Conservation (phyloP, 2,113 vertebrate species). For the Perognathus longimembris region DNA sequence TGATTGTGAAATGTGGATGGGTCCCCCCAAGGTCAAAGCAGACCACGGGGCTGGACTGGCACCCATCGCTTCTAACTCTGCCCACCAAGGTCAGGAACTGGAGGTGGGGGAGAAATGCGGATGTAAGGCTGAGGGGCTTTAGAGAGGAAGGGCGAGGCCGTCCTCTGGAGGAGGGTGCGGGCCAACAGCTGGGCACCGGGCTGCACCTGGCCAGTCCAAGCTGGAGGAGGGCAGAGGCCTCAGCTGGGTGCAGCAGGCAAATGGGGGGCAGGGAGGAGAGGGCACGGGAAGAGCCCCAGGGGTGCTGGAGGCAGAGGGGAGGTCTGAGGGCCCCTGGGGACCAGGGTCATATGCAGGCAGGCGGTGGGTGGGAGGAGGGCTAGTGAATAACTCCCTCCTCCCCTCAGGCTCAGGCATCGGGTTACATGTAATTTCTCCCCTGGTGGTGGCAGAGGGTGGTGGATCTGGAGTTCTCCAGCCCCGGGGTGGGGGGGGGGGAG, state of each 20-base stretch:
- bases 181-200: constrained; percentile 31
- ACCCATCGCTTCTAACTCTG: background rate
- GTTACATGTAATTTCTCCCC: constrained; percentile 17
- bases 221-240: constrained; percentile 41
- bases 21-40: background rate
- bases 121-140: constrained; percentile 47
- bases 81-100: background rate
- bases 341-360: background rate
- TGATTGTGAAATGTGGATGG: no score
- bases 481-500: no score
- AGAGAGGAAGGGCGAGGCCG: background rate
- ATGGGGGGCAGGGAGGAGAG: background rate
- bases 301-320: background rate
- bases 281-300: constrained; percentile 2
- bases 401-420: constrained; percentile 3
- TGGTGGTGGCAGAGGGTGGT: background rate
- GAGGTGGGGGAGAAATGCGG: background rate
- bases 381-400: background rate
- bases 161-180: background rate
- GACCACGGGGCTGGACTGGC: no score
- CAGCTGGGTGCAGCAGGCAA: background rate
- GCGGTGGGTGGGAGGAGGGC: background rate
- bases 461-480: background rate
- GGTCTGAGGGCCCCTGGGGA: background rate
- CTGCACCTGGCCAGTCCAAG: constrained; percentile 33